These are phyloP conservation scores for Merops nubicus DNA, from an alignment of 2,113 vertebrate genomes.

Conservation along the genomic window DNA sequence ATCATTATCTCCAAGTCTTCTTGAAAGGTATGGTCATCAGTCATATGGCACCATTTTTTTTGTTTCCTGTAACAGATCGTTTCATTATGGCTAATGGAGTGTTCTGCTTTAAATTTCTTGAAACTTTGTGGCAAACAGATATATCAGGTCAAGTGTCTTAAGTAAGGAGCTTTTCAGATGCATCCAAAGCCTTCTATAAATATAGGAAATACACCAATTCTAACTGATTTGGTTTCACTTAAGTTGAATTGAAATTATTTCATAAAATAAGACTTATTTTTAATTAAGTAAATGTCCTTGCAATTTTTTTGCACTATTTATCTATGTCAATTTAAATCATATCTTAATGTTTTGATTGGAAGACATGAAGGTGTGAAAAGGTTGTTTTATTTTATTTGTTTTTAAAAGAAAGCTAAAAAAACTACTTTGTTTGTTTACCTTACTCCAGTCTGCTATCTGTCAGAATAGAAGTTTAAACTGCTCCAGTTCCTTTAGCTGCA, in stretches of 20 bases:
- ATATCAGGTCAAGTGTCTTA: rapidly evolving
- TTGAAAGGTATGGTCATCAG: background rate
- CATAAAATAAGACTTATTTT: background rate
- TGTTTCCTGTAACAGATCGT: background rate
- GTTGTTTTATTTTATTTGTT: background rate
- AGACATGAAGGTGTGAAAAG: background rate
- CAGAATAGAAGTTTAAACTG: background rate
- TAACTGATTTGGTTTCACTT: background rate
- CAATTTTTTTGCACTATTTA: background rate
- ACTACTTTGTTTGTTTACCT: background rate
- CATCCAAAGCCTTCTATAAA: background rate
- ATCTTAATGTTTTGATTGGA: background rate
- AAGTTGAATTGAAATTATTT: background rate
- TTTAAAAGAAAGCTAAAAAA: background rate
- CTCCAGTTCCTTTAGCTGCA: background rate
- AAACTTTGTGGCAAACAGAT: background rate
- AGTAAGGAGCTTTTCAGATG: background rate
- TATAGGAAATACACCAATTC: background rate
- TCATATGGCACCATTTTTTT: background rate
- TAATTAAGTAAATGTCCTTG: background rate
- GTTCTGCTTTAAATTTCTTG: background rate
- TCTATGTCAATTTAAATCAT: background rate
- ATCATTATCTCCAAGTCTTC: background rate
- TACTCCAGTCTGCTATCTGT: background rate
- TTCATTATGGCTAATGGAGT: background rate